These are phyloP conservation scores for Melitaea cinxia DNA, from an alignment of 1,140 invertebrate species.

Conservation along the genomic window DNA sequence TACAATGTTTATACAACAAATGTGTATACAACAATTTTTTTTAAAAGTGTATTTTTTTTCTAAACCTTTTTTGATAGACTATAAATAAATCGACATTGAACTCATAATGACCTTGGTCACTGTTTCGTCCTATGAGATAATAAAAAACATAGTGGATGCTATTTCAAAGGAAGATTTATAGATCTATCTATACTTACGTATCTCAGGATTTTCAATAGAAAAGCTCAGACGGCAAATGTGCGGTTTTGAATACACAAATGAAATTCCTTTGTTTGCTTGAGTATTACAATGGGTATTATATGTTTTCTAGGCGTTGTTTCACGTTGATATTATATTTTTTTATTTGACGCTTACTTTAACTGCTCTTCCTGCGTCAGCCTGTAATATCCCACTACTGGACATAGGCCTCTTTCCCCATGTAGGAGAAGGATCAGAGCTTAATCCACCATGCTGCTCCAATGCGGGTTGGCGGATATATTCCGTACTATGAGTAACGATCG, in stretches of 20 bases:
- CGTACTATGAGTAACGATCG: no score
- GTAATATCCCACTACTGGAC: no score
- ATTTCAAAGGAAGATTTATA: conserved; percentile 1
- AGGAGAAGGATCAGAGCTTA: no score
- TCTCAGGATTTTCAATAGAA: conserved; percentile 5
- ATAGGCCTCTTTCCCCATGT: no score
- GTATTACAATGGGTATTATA: conserved; percentile 3
- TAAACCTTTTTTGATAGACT: neutral
- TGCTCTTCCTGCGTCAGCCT: no score
- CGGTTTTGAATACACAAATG: conserved; percentile 8
- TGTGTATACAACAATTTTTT: no score
- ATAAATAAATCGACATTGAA: neutral
- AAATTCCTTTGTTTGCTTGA: conserved; percentile 5
- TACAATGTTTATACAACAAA: no score
- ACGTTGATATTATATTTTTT: conserved; percentile 1
- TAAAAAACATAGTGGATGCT: neutral
- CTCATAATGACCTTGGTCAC: neutral
- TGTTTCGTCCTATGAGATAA: neutral
- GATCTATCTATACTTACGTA: neutral
- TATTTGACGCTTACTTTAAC: neutral
- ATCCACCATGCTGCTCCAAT: no score
- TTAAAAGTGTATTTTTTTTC: no score
- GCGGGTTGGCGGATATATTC: no score
- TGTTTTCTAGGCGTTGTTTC: neutral
- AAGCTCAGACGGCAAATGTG: conserved; percentile 5